Percentiles rank a stretch among this genome's conserved stretches.
These are phyloP conservation scores for Drosophila obscura DNA, from an alignment of 1,140 invertebrate genomes.

Conservation along the genomic window DNA sequence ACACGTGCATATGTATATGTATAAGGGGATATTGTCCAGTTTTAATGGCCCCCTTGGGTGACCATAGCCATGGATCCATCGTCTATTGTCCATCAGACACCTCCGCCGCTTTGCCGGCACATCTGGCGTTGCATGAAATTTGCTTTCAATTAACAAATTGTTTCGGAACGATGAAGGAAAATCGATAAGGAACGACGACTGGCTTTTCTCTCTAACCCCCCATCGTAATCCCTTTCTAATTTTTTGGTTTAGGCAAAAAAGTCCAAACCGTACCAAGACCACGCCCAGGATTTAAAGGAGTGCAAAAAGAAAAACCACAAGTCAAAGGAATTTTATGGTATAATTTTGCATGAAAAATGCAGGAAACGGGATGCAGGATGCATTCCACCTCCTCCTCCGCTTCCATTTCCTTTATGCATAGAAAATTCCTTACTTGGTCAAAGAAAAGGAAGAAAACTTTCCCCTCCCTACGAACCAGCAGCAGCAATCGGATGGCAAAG, in stretches of 20 bases:
- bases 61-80: background rate
- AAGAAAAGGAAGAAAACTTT: constrained; percentile 34
- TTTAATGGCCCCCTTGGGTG: constrained; percentile 44
- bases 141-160: constrained; percentile 80
- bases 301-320: too few relatives aligned
- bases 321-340: too few relatives aligned
- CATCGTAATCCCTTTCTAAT: background rate
- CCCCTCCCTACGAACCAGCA: constrained; percentile 7
- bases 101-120: constrained; percentile 15
- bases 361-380: constrained; percentile 20
- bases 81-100: constrained; percentile 11
- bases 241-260: background rate
- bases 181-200: constrained; percentile 17
- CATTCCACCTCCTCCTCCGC: background rate
- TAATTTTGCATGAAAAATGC: constrained; percentile 7
- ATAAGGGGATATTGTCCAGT: constrained; percentile 7
- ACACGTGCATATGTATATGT: constrained; percentile 16
- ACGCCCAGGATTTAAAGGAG: too few relatives aligned
- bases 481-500: constrained; percentile 22
- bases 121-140: constrained; percentile 54
- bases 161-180: constrained; percentile 27
- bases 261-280: too few relatives aligned
- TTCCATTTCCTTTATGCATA: constrained; percentile 32
- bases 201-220: background rate
- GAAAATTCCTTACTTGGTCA: constrained; percentile 42